These are phyloP conservation scores for Gadopsis bispinosus DNA, from an alignment of 2,797 vertebrate genomes.

Conservation along the genomic window DNA sequence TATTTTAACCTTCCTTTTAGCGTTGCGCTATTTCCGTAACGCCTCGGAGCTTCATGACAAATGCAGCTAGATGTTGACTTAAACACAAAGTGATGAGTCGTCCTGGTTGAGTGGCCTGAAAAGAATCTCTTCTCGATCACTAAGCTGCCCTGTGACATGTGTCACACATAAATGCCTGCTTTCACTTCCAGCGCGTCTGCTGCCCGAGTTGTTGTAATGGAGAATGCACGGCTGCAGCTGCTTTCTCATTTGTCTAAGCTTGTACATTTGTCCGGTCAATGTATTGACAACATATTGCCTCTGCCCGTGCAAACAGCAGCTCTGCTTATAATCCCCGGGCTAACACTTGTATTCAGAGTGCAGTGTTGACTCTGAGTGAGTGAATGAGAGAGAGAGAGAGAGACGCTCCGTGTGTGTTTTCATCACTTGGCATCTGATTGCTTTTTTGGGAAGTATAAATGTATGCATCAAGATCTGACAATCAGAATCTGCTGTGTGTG, in stretches of 20 bases:
- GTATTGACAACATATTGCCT: slow-evolving; percentile 27
- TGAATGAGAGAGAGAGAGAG: not conserved
- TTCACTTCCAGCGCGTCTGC: not conserved
- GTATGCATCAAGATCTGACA: not conserved
- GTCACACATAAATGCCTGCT: not conserved
- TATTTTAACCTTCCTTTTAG: not conserved
- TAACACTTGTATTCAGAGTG: slow-evolving; percentile 1
- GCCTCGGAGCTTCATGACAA: not conserved
- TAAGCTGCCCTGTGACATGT: not conserved
- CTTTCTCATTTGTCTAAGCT: slow-evolving; percentile 27
- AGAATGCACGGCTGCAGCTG: slow-evolving; percentile 4
- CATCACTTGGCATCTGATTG: slow-evolving; percentile 1
- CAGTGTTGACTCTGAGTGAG: slow-evolving; percentile 14
- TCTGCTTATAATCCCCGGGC: slow-evolving; percentile 13
- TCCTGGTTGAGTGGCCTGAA: not conserved
- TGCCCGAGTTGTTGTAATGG: not conserved
- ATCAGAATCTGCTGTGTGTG: not conserved
- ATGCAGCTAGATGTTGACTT: not conserved
- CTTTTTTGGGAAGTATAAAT: slow-evolving; percentile 9
- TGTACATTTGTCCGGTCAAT: slow-evolving; percentile 31
- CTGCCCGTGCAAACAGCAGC: slow-evolving; percentile 25
- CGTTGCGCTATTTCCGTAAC: not conserved
- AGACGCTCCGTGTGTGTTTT: not conserved
- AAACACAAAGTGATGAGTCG: slow-evolving; percentile 7
- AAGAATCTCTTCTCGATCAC: not conserved